A percentile compares a stretch with the other conserved stretches of the same genome.
Conservation (phyloP, 1,140 invertebrate species). For the Eriocheir sinensis region DNA sequence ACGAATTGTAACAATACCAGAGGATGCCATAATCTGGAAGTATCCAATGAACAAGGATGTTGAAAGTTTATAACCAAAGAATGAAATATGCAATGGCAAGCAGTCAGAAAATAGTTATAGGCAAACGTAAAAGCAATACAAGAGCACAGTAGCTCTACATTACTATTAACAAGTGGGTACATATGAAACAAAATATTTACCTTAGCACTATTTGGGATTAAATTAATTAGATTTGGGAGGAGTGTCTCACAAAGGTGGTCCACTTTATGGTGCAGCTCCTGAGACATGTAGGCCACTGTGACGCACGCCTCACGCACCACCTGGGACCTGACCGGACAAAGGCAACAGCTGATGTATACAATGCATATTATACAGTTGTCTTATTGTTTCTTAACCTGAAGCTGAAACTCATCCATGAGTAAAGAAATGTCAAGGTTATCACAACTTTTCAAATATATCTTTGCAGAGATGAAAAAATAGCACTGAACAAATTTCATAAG, state of each 20-base stretch:
- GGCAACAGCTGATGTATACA: background rate
- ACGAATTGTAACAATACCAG: conserved; percentile 91
- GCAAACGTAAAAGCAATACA: too few species aligned
- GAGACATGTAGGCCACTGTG: conserved; percentile 94
- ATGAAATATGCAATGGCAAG: too few species aligned
- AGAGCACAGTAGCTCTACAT: too few species aligned
- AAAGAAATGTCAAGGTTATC: too few species aligned
- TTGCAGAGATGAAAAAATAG: background rate
- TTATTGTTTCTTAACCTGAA: too few species aligned
- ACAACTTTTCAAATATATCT: too few species aligned
- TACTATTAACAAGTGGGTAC: background rate
- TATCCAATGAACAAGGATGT: conserved; percentile 70
- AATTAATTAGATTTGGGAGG: conserved; percentile 91
- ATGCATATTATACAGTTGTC: too few species aligned
- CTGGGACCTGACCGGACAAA: conserved; percentile 84
- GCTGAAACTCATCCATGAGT: too few species aligned
- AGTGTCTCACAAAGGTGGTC: conserved; percentile 93
- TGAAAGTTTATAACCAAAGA: too few species aligned
- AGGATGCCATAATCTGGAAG: conserved; percentile 92
- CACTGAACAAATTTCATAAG: background rate
- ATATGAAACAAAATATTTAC: conserved; percentile 81
- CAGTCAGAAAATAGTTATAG: too few species aligned
- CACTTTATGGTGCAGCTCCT: conserved; percentile 90
- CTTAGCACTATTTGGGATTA: conserved; percentile 98
- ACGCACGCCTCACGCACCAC: conserved; percentile 97